phyloP scores from a whole-genome alignment of 2,888 invertebrate species.

The Steinernema carpocapsae region DNA sequence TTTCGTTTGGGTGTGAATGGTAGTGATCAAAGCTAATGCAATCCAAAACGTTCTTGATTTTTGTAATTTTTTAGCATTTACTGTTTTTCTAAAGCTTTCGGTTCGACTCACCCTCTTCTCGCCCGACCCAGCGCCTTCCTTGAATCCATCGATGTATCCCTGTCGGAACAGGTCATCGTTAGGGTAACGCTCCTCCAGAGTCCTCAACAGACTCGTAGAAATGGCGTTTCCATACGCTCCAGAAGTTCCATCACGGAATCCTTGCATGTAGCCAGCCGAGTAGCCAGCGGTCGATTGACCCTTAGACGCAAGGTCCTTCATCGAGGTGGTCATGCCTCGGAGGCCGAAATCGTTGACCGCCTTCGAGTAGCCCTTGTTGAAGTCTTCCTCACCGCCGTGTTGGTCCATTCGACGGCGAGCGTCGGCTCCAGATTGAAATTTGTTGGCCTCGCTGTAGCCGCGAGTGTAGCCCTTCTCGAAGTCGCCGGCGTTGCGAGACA shows the following conservation, averaged over 20 bases:
- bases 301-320: conserved; percentile 67
- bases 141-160: conserved; percentile 69
- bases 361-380: conserved; percentile 20
- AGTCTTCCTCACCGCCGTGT: conserved; percentile 56
- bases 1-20: too few species aligned
- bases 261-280: conserved; percentile 69
- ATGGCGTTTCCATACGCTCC: conserved; percentile 69
- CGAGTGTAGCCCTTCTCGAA: conserved; percentile 68
- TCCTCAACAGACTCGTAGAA: conserved; percentile 64
- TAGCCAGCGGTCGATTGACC: conserved; percentile 58
- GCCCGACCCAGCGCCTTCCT: conserved; percentile 61
- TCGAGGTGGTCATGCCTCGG: conserved; percentile 67
- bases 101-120: conserved; percentile 37
- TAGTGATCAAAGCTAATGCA: too few species aligned
- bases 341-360: conserved; percentile 62
- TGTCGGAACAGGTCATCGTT: conserved; percentile 69
- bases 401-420: conserved; percentile 63
- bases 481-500: too few species aligned
- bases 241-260: conserved; percentile 68
- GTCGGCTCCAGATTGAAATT: conserved; percentile 56
- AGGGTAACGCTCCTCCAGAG: conserved; percentile 68
- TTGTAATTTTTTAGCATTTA: too few species aligned
- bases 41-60: too few species aligned
- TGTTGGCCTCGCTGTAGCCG: conserved; percentile 68
- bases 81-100: too few species aligned